These are phyloP conservation scores for Drosophila pseudoananassae DNA, from an alignment of 1,140 invertebrate species.

Conservation along the genomic window DNA sequence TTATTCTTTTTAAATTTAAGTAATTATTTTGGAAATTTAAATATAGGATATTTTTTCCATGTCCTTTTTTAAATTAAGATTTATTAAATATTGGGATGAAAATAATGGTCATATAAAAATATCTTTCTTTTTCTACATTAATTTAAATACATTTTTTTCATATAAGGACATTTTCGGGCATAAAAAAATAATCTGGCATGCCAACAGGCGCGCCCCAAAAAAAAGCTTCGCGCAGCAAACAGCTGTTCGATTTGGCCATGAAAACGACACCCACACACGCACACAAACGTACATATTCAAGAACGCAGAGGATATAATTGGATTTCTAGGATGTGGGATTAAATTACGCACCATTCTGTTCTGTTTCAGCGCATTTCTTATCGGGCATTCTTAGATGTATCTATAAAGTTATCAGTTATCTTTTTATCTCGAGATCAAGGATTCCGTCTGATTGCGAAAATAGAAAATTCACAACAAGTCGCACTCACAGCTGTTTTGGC, in stretches of 20 bases:
- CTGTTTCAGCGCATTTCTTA: slow-evolving; percentile 58
- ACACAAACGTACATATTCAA: background rate
- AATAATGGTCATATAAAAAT: no score
- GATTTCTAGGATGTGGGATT: slow-evolving; percentile 16
- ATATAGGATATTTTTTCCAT: background rate
- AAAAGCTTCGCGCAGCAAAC: slow-evolving; percentile 38
- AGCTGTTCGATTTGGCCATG: slow-evolving; percentile 61
- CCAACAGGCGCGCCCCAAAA: slow-evolving; percentile 64
- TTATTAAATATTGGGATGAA: background rate
- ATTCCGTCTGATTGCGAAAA: background rate
- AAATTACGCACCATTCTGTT: slow-evolving; percentile 66
- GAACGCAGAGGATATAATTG: background rate
- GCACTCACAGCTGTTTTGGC: slow-evolving; percentile 41
- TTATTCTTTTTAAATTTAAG: background rate
- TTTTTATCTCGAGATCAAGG: slow-evolving; percentile 2
- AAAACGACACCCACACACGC: slow-evolving; percentile 34
- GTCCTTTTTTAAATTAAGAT: background rate
- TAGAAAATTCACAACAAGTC: slow-evolving; percentile 19
- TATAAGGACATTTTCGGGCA: background rate
- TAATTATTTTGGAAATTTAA: background rate
- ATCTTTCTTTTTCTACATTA: no score
- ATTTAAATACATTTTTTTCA: no score
- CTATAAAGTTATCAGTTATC: background rate
- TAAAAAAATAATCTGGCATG: slow-evolving; percentile 49
- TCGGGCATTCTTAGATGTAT: slow-evolving; percentile 55